Base-by-base conservation (phyloP, 2,888 invertebrate genomes). In the Hydropsyche betteni region DNA sequence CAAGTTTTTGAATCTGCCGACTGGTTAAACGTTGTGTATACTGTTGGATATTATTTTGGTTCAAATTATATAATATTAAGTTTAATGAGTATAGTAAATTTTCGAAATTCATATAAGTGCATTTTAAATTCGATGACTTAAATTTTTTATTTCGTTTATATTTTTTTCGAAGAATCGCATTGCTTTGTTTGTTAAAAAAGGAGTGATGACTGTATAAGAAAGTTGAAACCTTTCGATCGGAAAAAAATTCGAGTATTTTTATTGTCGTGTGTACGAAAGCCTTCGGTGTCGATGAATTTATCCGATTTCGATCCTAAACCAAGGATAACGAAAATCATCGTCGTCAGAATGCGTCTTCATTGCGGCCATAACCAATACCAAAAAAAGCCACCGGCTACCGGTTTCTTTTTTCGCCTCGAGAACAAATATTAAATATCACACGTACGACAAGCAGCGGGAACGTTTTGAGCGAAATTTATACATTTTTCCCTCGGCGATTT, bases 201-300 rank as follows among this genome's bases (percentile, higher is more conserved):
- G 33, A 36, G 10, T 34, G 68, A 68, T 68, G n/a, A 7, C 12
- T 10, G 50, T 50, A 14, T 50, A 69, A 69, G 69, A 69, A 69
- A 69, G 69, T 69, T 16, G 50, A 58, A 34, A 51, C 69, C 69
- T 69, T 69, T 69, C 44, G 69, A 44, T 16, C 51, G 14, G 76
- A 76, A 70, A 74, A n/a, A 74, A 76, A 76, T 74, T 69, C 52
- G 74, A 76, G 55, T 61, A 74, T 70, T 58, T 70, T 64, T 70
- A 61, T 61, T 74, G 76, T 76, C 76, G 74, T 38, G 51, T 69
- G 53, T 68, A 58, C 73, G 69, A 44, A 53, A 64, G 58, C 8
- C 16, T 44, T 69, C 34, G 53, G 70, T 24, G 70, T 70, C 70
- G 51, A 70, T 70, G 70, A 33, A 53, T 70, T 70, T 53, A 24